A percentile compares a stretch with the other conserved stretches of the same genome.
phyloP scores from a whole-genome alignment of 2,113 vertebrate species.

The Noctilio leporinus region DNA sequence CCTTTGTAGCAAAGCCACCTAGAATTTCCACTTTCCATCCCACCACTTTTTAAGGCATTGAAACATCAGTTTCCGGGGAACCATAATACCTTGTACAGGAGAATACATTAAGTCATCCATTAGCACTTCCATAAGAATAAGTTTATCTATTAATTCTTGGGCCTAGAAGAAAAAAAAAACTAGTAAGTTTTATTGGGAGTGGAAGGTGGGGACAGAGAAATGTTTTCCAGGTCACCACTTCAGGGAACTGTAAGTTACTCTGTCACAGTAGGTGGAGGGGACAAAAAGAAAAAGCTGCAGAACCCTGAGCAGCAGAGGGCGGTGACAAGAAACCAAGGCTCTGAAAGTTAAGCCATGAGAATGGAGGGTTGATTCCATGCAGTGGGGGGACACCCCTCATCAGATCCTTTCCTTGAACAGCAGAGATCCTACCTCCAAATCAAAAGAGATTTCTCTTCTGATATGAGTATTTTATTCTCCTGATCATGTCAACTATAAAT shows the following conservation, averaged over 20 bases:
- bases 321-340: neutral
- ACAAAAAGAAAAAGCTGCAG: neutral
- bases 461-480: neutral
- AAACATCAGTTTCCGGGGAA: neutral
- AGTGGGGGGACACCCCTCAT: accelerated
- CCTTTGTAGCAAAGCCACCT: neutral
- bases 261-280: neutral
- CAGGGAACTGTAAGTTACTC: neutral
- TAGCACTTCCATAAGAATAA: neutral
- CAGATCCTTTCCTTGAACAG: neutral
- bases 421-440: neutral
- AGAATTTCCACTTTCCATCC: neutral
- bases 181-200: neutral
- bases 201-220: neutral
- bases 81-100: neutral
- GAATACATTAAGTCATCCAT: neutral
- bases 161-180: neutral
- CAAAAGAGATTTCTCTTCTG: neutral
- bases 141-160: neutral
- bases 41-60: neutral
- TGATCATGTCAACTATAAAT: neutral
- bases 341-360: neutral
- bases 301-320: neutral
- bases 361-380: accelerated
- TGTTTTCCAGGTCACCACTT: neutral